Evolutionary conservation across 2,113 vertebrate genomes (phyloP), one percentile per base, ranked within the genome.

Genomic region (Okapia johnstoni): DNA sequence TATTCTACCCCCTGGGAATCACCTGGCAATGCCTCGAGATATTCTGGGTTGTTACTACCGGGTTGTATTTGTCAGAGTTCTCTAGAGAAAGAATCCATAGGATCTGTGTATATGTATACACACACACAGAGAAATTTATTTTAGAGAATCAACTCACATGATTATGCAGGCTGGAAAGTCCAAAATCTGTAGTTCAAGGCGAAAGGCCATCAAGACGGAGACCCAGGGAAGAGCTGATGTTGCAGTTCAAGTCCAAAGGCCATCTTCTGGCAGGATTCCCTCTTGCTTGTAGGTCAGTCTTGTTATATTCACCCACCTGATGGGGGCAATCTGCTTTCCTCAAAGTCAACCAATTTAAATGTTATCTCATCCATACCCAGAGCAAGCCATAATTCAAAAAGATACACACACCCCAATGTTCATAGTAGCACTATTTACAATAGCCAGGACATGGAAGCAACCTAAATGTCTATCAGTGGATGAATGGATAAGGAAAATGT

Each of bases 41-140:
- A 43, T 25, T 28, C 33, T 19, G 13, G 10, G 36, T 63, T 76
- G 46, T 48, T 40, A 48, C n/a, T 33, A 10, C 7, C 0, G 6
- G 16, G 60, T 14, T 46, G 6, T 46, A 54, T 25, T 61, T 28
- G 26, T 90, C 46, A 54, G 83, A 19, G 30, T 40, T 91, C 36
- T 83, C 60, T 46, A 48, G 17, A 81, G 76, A 94, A 92, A 48
- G 43, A 91, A 73, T 57, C 40, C 25, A 66, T 52, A 87, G 6
- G 30, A 83, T 23, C n/a, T 15, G 17, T 60, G 9, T 52, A 15
- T 50, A 13, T 19, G 1, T 26, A 54, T 16, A 14, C 7, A 85
- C 25, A 40, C 7, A 63, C 2, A 83, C 0, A 80, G 2, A 48
- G 11, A 58, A 19, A 36, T 15, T 57, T 46, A 70, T 46, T 61